phyloP scores from a whole-genome alignment of 2,888 invertebrate species.

The Drosophila neoperkinsi region DNA sequence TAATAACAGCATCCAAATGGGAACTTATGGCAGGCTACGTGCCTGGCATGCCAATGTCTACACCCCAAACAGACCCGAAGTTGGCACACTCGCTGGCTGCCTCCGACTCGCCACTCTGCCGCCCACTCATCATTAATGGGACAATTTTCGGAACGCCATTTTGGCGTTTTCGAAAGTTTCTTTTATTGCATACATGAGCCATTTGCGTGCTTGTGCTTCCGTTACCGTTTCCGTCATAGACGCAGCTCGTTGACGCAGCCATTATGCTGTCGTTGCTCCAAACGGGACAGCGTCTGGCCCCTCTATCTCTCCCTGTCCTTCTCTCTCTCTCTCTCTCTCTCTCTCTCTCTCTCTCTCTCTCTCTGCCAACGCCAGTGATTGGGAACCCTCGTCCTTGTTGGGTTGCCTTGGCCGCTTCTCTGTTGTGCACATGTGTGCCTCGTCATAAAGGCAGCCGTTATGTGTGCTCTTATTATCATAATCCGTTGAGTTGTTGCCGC shows the following conservation, averaged over 20 bases:
- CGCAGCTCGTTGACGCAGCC: slow-evolving; percentile 75
- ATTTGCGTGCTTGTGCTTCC: slow-evolving; percentile 76
- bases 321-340: background rate
- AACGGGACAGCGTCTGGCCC: slow-evolving; percentile 58
- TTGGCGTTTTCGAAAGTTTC: slow-evolving; percentile 81
- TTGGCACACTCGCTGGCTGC: background rate
- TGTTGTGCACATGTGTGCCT: slow-evolving; percentile 65
- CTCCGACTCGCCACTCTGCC: background rate
- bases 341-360: background rate
- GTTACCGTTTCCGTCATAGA: slow-evolving; percentile 64
- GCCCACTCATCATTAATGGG: slow-evolving; percentile 65
- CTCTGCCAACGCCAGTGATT: slow-evolving; percentile 14
- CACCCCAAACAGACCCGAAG: slow-evolving; percentile 9
- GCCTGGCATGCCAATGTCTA: slow-evolving; percentile 68
- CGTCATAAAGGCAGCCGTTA: slow-evolving; percentile 75
- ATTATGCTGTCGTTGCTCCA: slow-evolving; percentile 74
- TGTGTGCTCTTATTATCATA: slow-evolving; percentile 81
- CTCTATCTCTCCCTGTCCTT: slow-evolving; percentile 1
- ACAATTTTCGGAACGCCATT: slow-evolving; percentile 79
- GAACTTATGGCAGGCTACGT: slow-evolving; percentile 75
- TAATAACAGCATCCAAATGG: slow-evolving; percentile 82
- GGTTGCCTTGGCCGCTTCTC: slow-evolving; percentile 5
- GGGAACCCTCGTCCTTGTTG: slow-evolving; percentile 12
- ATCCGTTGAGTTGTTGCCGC: slow-evolving; percentile 79
- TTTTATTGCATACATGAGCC: slow-evolving; percentile 83